These are phyloP conservation scores for Marmota flaviventris DNA, from an alignment of 2,113 vertebrate genomes.

Conservation along the genomic window DNA sequence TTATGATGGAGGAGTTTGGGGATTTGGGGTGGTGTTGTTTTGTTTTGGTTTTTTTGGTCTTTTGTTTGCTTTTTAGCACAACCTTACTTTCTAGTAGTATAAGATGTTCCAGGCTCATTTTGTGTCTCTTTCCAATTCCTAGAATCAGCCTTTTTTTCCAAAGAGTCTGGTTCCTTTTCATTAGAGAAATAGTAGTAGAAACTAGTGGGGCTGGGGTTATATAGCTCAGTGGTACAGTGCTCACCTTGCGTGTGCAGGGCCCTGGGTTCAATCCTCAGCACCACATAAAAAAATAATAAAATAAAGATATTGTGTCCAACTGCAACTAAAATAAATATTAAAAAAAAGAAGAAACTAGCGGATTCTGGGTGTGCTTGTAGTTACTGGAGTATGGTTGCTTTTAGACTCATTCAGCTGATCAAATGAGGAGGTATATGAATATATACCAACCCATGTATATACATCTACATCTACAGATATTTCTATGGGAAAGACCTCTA, in stretches of 20 bases:
- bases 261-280: no score
- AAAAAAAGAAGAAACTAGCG: no score
- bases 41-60: background rate
- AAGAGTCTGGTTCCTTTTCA: conserved; percentile 23
- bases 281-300: no score
- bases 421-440: background rate
- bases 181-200: conserved; percentile 1
- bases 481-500: background rate
- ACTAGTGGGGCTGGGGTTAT: background rate
- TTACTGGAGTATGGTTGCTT: background rate
- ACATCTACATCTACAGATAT: background rate
- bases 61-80: background rate
- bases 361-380: background rate
- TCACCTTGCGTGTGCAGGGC: no score
- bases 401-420: background rate
- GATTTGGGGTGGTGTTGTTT: background rate
- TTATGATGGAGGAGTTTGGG: background rate
- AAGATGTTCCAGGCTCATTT: background rate
- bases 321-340: no score
- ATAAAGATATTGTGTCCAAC: no score
- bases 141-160: conserved; percentile 45
- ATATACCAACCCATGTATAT: background rate
- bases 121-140: background rate
- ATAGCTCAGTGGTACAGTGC: no score
- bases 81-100: background rate